Evolutionary conservation across 2,113 vertebrate species (phyloP).

Genomic region (Circaetus gallicus): DNA sequence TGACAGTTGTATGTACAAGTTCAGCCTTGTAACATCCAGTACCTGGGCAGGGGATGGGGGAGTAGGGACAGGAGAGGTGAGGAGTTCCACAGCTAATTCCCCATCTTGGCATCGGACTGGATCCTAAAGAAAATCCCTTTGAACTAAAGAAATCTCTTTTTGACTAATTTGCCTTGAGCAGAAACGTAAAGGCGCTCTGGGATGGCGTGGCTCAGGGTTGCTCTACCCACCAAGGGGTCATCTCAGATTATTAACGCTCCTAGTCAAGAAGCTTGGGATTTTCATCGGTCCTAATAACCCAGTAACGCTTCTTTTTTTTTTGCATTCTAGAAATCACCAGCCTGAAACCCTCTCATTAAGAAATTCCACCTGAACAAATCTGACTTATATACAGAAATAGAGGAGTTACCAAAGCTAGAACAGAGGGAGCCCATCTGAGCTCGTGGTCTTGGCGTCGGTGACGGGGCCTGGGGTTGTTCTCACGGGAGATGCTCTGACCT

Average conservation of each 20-base stretch:
- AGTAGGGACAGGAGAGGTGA: background rate
- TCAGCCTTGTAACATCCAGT: background rate
- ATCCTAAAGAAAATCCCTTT: background rate
- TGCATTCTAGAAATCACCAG: background rate
- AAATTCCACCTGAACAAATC: background rate
- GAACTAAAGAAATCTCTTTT: background rate
- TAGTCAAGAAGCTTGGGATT: background rate
- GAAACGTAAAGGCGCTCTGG: rapidly evolving
- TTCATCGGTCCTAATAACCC: background rate
- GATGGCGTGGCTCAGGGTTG: background rate
- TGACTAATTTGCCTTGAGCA: background rate
- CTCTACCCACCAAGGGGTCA: background rate
- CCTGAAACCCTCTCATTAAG: background rate
- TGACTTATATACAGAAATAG: background rate
- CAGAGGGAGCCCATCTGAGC: background rate
- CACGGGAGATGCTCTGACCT: background rate
- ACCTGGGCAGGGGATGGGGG: background rate
- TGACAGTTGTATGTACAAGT: background rate
- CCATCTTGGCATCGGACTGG: background rate
- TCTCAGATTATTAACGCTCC: background rate
- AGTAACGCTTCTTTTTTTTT: rapidly evolving
- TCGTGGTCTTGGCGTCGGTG: rapidly evolving
- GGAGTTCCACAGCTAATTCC: background rate
- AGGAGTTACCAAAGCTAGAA: background rate
- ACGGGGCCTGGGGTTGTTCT: background rate